phyloP scores from a whole-genome alignment of 1,140 invertebrate genomes.

The Marisa cornuarietis region DNA sequence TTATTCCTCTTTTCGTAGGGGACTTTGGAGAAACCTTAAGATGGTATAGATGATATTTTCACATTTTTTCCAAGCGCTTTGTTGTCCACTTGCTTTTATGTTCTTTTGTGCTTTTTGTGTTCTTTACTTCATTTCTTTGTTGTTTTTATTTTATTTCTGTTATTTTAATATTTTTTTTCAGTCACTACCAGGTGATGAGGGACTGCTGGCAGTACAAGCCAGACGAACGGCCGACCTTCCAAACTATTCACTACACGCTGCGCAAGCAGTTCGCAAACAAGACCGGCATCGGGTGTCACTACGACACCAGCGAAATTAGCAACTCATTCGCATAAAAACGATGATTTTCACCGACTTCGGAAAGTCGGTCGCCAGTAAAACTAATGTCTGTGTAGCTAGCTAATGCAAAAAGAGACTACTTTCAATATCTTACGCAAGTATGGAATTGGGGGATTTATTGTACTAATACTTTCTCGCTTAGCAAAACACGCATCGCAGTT shows the following conservation, averaged over 20 bases:
- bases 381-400: no score
- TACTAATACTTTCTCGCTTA: no score
- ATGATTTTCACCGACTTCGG: no score
- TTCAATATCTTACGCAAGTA: no score
- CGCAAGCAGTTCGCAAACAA: neutral
- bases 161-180: no score
- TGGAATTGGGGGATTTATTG: no score
- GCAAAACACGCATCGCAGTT: no score
- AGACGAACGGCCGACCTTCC: neutral
- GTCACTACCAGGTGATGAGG: slow-evolving; percentile 12
- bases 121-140: neutral
- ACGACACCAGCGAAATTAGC: no score
- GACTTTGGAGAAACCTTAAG: neutral
- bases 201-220: slow-evolving; percentile 12
- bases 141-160: neutral
- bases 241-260: neutral
- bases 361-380: no score
- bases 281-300: neutral
- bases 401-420: no score
- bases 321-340: no score
- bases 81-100: neutral
- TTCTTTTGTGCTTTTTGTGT: neutral
- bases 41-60: neutral
- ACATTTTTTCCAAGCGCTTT: neutral
- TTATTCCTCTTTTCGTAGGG: neutral